phyloP scores from a whole-genome alignment of 2,113 vertebrate species.

The Acanthisitta chloris region DNA sequence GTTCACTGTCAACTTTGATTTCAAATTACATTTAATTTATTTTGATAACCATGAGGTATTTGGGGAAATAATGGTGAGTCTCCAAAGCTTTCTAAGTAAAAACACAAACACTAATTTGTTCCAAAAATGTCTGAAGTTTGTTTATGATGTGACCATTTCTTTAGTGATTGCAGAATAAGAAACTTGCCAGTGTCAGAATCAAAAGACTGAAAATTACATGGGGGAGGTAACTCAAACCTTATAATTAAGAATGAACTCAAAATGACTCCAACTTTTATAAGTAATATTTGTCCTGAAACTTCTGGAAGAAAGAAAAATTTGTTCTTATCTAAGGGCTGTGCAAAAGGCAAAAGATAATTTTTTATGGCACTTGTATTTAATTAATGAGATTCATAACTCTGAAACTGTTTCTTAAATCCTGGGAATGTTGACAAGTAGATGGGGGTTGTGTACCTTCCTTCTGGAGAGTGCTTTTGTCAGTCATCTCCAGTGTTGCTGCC shows the following conservation, averaged over 20 bases:
- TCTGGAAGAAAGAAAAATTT: too few species aligned
- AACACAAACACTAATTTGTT: not conserved
- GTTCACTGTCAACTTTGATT: not conserved
- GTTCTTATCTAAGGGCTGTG: too few species aligned
- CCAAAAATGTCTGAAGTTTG: rapidly evolving
- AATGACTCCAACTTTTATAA: not conserved
- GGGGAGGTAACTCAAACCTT: not conserved
- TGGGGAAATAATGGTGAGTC: not conserved
- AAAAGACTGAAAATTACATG: not conserved
- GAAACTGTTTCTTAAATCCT: not conserved
- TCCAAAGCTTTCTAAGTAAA: not conserved
- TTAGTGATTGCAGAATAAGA: not conserved
- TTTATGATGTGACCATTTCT: not conserved
- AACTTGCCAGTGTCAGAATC: not conserved
- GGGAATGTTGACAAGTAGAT: not conserved
- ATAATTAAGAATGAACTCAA: not conserved
- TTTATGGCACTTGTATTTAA: too few species aligned
- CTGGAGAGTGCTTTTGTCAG: not conserved
- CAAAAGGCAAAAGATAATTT: too few species aligned
- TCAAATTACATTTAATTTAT: not conserved
- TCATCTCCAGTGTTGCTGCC: not conserved
- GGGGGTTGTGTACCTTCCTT: not conserved
- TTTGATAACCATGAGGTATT: not conserved
- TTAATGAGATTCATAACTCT: not conserved
- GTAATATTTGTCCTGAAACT: not conserved